Evolutionary conservation across 2,888 invertebrate genomes (phyloP).

Genomic region (Dromius quadrimaculatus): DNA sequence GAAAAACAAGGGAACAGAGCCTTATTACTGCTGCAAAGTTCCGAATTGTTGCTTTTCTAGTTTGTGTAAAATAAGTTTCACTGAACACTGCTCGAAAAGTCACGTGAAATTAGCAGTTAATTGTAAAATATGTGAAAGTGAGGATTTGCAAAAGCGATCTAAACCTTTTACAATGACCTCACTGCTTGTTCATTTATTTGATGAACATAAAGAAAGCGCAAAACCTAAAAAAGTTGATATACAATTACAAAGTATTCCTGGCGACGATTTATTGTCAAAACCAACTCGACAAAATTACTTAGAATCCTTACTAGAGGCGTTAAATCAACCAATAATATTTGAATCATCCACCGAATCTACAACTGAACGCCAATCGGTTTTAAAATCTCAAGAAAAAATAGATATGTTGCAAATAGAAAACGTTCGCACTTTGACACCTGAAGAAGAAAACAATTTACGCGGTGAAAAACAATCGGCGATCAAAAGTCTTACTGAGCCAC

Average conservation of each 20-base stretch:
- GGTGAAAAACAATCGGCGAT: too few species aligned
- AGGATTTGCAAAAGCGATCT: not conserved
- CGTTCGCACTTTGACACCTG: constrained; percentile 55
- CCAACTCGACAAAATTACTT: too few species aligned
- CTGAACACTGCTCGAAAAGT: constrained; percentile 61
- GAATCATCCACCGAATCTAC: too few species aligned
- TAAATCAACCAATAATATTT: not conserved
- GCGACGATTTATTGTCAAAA: constrained; percentile 66
- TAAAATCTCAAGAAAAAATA: not conserved
- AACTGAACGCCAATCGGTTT: too few species aligned
- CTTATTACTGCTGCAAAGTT: constrained; percentile 61
- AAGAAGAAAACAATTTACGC: constrained; percentile 50
- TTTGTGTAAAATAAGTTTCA: constrained; percentile 59
- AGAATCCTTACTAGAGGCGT: too few species aligned
- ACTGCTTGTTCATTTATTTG: constrained; percentile 39
- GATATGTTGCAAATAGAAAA: constrained; percentile 55
- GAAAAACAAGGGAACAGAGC: constrained; percentile 48
- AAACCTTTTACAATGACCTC: constrained; percentile 28
- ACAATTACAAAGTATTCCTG: constrained; percentile 61
- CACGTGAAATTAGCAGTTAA: constrained; percentile 57
- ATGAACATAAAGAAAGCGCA: constrained; percentile 30
- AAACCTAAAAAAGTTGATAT: too few species aligned
- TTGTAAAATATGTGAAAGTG: constrained; percentile 15
- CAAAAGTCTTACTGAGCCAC: too few species aligned
- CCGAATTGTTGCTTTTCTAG: constrained; percentile 61